phyloP scores from a whole-genome alignment of 2,888 invertebrate genomes.

The Magallana nippona region DNA sequence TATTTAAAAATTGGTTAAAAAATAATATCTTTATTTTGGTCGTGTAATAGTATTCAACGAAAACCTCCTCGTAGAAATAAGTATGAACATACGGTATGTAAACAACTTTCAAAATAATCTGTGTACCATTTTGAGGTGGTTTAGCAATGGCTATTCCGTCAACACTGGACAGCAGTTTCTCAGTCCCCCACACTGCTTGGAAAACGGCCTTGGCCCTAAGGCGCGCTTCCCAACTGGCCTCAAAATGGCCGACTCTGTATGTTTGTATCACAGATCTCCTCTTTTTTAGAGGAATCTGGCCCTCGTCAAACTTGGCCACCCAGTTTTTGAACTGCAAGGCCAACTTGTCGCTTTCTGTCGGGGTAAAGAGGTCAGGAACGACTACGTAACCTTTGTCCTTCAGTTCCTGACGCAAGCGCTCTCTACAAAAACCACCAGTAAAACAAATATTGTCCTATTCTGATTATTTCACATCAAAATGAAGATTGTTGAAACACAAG shows the following conservation, averaged over 20 bases:
- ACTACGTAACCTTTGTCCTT: slow-evolving; percentile 45
- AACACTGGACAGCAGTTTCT: slow-evolving; percentile 57
- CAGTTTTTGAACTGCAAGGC: slow-evolving; percentile 50
- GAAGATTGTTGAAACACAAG: too few species aligned
- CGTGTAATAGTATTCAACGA: too few species aligned
- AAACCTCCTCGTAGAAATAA: too few species aligned
- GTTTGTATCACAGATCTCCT: slow-evolving; percentile 51
- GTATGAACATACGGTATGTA: too few species aligned
- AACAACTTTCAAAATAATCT: too few species aligned
- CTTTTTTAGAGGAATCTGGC: slow-evolving; percentile 46
- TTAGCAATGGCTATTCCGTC: slow-evolving; percentile 60
- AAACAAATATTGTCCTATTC: too few species aligned
- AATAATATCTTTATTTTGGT: too few species aligned
- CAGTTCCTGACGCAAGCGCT: slow-evolving; percentile 36
- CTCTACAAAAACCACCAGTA: slow-evolving; percentile 12
- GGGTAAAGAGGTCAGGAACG: slow-evolving; percentile 52
- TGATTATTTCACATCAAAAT: too few species aligned
- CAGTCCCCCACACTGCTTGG: slow-evolving; percentile 58
- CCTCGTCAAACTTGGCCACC: slow-evolving; percentile 51
- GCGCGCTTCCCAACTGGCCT: slow-evolving; percentile 54
- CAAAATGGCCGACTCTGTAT: slow-evolving; percentile 54
- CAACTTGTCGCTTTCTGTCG: slow-evolving; percentile 51
- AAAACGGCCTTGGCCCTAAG: slow-evolving; percentile 56
- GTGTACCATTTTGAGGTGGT: slow-evolving; percentile 56
- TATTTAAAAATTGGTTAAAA: too few species aligned